These are phyloP conservation scores for Girardia tigrina DNA, from an alignment of 2,888 invertebrate genomes.

Conservation along the genomic window DNA sequence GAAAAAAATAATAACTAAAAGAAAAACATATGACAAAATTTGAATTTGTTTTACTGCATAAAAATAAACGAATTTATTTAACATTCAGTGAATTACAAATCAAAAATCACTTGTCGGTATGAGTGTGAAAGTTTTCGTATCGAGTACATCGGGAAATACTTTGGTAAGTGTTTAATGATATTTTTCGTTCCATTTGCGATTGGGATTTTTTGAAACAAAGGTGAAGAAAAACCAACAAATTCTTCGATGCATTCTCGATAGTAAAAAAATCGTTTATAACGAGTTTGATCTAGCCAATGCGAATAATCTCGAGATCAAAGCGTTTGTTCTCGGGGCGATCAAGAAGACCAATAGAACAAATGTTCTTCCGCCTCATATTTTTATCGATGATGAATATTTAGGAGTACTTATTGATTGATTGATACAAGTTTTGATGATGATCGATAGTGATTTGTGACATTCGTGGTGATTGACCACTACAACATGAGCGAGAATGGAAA, in stretches of 20 bases:
- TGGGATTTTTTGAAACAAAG: too few relatives aligned
- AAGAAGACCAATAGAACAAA: constrained; percentile 21
- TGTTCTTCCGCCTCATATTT: constrained; percentile 27
- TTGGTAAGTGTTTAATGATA: too few relatives aligned
- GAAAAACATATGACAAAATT: too few relatives aligned
- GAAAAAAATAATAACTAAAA: too few relatives aligned
- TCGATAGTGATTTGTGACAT: too few relatives aligned
- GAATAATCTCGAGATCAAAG: constrained; percentile 11
- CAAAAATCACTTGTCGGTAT: neutral
- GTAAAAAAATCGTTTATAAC: constrained; percentile 24
- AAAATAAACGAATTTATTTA: neutral
- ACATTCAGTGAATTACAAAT: neutral
- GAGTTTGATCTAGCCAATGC: constrained; percentile 28
- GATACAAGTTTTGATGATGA: too few relatives aligned
- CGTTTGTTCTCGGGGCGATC: constrained; percentile 12
- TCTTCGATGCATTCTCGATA: constrained; percentile 24
- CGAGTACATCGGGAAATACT: constrained; percentile 3
- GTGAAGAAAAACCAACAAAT: constrained; percentile 28
- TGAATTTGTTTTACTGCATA: neutral
- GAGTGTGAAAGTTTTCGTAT: neutral
- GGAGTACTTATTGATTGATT: constrained; percentile 30
- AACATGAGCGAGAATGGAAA: too few relatives aligned
- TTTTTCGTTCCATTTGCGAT: too few relatives aligned
- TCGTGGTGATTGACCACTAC: too few relatives aligned
- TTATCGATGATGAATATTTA: constrained; percentile 31